Evolutionary conservation across 2,888 invertebrate species (phyloP).

Genomic region (Orthonychiurus folsomi): DNA sequence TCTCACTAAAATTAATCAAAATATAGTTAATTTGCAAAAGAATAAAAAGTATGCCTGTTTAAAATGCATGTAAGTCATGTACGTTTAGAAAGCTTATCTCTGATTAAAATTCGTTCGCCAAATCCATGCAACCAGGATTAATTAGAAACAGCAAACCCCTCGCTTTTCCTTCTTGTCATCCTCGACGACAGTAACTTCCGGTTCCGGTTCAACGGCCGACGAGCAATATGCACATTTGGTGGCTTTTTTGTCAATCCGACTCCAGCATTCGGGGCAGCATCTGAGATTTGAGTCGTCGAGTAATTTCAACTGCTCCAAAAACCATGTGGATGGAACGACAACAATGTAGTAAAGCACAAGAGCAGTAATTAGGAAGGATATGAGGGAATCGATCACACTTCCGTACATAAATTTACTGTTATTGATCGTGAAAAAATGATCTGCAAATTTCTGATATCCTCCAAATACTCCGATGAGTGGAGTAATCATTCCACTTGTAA

Average conservation of each 20-base stretch:
- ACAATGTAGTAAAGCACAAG: constrained; percentile 19
- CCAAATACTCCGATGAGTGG: constrained; percentile 17
- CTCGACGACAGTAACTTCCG: no score
- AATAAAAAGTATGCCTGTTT: no score
- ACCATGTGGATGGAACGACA: constrained; percentile 14
- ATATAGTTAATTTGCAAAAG: no score
- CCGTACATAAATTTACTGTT: constrained; percentile 12
- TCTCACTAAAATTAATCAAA: no score
- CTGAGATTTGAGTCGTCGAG: neutral
- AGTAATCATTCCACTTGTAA: constrained; percentile 16
- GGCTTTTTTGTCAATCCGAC: constrained; percentile 7
- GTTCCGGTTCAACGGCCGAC: neutral
- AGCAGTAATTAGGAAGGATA: constrained; percentile 16
- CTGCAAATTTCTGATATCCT: constrained; percentile 8
- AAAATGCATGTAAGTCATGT: no score
- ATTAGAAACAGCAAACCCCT: no score
- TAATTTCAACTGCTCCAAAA: constrained; percentile 10
- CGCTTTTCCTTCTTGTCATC: no score
- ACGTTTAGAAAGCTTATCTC: no score
- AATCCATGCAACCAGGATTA: no score
- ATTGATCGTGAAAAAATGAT: constrained; percentile 10
- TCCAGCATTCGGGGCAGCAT: constrained; percentile 9
- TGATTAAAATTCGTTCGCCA: no score
- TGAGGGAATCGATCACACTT: constrained; percentile 9
- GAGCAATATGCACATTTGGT: constrained; percentile 9